Evolutionary conservation across 35 echinoderm and acorn worm genomes (phyloP), one percentile per base, ranked within the genome.

Genomic region (Apostichopus californicus): DNA sequence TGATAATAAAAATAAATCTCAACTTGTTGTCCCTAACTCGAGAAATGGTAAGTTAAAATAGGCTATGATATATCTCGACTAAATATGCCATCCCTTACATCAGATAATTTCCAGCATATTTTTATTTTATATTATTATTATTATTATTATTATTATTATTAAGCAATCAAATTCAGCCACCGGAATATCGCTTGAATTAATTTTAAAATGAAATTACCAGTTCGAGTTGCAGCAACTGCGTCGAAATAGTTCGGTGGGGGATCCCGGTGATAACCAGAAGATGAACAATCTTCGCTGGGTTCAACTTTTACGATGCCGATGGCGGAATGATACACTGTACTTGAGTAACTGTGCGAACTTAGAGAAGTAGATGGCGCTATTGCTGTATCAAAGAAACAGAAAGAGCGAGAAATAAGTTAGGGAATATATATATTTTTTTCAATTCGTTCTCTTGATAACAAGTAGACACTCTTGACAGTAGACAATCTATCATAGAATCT

Each of bases 221-320:
- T n/a, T 21, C 18, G 17, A 26, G 17, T 77, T 77, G 81, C 81
- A 21, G 81, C 81, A 58, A 85, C 81, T 21, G 81, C 81, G 9
- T 85, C 81, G 18, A 58, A 85, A 85, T 85, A 85, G 6, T 85
- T 85, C 55, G 81, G 81, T 85, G 81, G 81, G 6, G 81, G 81
- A 8, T 85, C 55, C 23, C 81, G 17, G 18, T 56, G 81, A 52
- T 85, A 85, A n/a, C 54, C 22, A 24, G 81, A 85, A 14, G 81
- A 59, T 2, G 81, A 85, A 58, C 81, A 85, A 63, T 85, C 81
- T 57, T 85, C 81, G 20, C 18, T 85, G 28, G 81, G 81, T 85
- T 85, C 81, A 8, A 85, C 81, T 85, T 85, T 85, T 6, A 85
- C 81, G 54, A 85, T 85, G 14, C 81, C 81, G 3, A 85, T 23